phyloP scores from a whole-genome alignment of 1,140 invertebrate species.

The Eciton burchellii region DNA sequence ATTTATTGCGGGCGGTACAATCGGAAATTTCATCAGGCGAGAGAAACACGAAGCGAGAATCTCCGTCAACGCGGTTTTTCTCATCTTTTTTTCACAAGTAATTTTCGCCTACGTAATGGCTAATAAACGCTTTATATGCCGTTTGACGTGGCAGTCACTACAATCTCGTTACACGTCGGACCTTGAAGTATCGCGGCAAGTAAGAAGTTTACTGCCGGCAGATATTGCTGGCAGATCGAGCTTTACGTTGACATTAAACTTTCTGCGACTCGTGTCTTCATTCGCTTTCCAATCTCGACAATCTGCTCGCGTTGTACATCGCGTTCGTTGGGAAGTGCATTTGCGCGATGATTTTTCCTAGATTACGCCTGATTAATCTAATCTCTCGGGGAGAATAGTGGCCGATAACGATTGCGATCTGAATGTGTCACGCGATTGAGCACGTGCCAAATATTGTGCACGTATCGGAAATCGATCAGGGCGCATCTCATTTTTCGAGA shows the following conservation, averaged over 20 bases:
- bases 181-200: conserved; percentile 1
- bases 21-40: background rate
- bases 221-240: background rate
- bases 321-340: background rate
- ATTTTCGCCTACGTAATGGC: background rate
- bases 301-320: too few species aligned
- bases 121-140: background rate
- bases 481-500: conserved; percentile 36
- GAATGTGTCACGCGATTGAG: conserved; percentile 26
- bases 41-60: background rate
- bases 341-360: conserved; percentile 17
- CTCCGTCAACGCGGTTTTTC: background rate
- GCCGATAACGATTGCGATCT: conserved; percentile 7
- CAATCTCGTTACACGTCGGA: background rate
- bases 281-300: background rate
- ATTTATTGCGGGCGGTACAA: conserved; percentile 3
- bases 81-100: too few species aligned
- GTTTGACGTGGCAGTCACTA: background rate
- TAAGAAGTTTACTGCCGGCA: background rate
- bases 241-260: conserved; percentile 13
- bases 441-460: background rate
- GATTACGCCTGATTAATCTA: conserved; percentile 6
- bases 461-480: conserved; percentile 41
- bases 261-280: background rate
- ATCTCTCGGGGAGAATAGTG: background rate